These are phyloP conservation scores for Caenorhabditis briggsae DNA, from an alignment of 1,140 invertebrate genomes.

Conservation along the genomic window DNA sequence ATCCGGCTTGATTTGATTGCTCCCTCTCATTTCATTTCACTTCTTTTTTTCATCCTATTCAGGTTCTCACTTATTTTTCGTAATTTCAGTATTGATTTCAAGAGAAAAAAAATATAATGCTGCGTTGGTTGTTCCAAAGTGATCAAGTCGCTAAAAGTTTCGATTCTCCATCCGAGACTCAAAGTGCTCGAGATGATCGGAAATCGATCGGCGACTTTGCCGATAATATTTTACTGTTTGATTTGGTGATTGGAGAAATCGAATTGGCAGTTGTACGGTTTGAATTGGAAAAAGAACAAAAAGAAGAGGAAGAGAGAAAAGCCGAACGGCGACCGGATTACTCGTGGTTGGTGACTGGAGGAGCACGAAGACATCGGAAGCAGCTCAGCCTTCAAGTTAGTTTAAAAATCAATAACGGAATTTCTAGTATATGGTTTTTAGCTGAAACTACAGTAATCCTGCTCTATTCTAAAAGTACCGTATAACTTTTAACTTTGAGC, in stretches of 20 bases:
- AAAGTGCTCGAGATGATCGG: slow-evolving; percentile 36
- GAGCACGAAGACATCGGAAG: neutral
- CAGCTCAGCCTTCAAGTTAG: neutral
- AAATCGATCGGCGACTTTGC: neutral
- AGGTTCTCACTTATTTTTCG: neutral
- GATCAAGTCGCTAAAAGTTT: neutral
- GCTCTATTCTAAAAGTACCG: too few relatives aligned
- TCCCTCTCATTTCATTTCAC: neutral
- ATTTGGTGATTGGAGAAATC: slow-evolving; percentile 22
- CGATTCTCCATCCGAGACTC: slow-evolving; percentile 28
- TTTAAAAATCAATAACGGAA: neutral
- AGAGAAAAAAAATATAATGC: neutral
- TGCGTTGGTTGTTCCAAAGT: slow-evolving; percentile 32
- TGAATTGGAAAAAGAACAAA: neutral
- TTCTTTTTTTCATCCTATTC: slow-evolving; percentile 17
- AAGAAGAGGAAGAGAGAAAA: slow-evolving; percentile 51
- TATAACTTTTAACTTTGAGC: too few relatives aligned
- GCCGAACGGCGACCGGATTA: slow-evolving; percentile 36
- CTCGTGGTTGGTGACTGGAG: slow-evolving; percentile 15
- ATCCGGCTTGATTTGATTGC: slow-evolving; percentile 40
- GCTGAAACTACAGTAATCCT: too few relatives aligned
- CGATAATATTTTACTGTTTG: slow-evolving; percentile 27
- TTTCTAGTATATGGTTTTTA: neutral
- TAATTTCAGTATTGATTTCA: neutral
- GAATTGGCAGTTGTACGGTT: slow-evolving; percentile 23